Evolutionary conservation across 2,888 invertebrate species (phyloP).

Genomic region (Graphium colonna): DNA sequence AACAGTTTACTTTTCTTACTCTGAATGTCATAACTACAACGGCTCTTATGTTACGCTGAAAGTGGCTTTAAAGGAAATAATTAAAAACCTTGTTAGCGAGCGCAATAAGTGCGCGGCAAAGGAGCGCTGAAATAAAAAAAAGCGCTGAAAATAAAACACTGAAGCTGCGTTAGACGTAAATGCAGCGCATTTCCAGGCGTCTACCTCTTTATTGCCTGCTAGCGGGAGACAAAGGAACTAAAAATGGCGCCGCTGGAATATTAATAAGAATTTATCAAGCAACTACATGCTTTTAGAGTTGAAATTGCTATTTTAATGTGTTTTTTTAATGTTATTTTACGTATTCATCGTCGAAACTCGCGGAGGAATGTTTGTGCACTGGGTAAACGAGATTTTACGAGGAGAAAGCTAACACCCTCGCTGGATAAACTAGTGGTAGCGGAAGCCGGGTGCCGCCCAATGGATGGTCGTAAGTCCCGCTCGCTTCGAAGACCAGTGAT

Average conservation of each 20-base stretch:
- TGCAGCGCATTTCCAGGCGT: slow-evolving; percentile 70
- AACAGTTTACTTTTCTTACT: slow-evolving; percentile 6
- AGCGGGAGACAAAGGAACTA: slow-evolving; percentile 68
- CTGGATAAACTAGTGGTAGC: slow-evolving; percentile 33
- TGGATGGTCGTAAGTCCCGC: slow-evolving; percentile 24
- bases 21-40: slow-evolving; percentile 23
- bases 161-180: slow-evolving; percentile 49
- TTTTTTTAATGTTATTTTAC: slow-evolving; percentile 50
- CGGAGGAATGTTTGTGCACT: slow-evolving; percentile 49
- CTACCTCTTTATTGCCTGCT: slow-evolving; percentile 70
- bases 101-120: slow-evolving; percentile 67
- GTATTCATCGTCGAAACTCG: slow-evolving; percentile 48
- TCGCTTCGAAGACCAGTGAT: slow-evolving; percentile 4
- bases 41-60: slow-evolving; percentile 47
- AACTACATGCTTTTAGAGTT: slow-evolving; percentile 30
- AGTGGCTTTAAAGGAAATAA: slow-evolving; percentile 76
- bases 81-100: slow-evolving; percentile 76
- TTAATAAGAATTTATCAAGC: slow-evolving; percentile 66
- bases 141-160: slow-evolving; percentile 63
- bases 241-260: slow-evolving; percentile 58
- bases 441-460: slow-evolving; percentile 26
- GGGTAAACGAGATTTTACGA: slow-evolving; percentile 48
- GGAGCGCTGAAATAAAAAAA: too few relatives aligned
- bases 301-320: slow-evolving; percentile 15
- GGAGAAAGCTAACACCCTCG: slow-evolving; percentile 47